Conservation (phyloP, 92 coral and sea anemone genomes). For the Phenganax stokvisi region DNA sequence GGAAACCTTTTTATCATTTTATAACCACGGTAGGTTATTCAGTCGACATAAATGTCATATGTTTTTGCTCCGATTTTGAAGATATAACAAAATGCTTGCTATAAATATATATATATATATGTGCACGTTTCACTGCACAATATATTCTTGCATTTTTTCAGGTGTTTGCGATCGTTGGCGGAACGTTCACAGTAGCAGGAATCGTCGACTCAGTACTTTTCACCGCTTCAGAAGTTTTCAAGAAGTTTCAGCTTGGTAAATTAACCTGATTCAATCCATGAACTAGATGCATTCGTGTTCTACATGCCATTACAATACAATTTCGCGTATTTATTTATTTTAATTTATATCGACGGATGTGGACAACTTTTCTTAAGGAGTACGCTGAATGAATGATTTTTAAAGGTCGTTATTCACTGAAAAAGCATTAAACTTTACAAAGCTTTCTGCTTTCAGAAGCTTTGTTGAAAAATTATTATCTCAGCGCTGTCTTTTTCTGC, state of each 20-base stretch:
- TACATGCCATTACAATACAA: background rate
- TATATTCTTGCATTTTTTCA: constrained; percentile 33
- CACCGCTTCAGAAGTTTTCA: constrained; percentile 82
- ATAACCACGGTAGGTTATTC: constrained; percentile 79
- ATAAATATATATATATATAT: too few species aligned
- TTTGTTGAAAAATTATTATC: too few species aligned
- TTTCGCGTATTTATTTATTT: background rate
- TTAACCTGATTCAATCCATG: constrained; percentile 51
- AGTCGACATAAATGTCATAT: background rate
- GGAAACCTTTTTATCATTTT: constrained; percentile 92
- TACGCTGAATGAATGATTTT: background rate
- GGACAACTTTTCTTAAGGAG: background rate
- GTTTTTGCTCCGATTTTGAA: too few species aligned
- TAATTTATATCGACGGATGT: background rate
- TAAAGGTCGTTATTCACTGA: too few species aligned
- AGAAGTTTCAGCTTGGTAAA: constrained; percentile 92
- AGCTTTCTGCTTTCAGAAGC: too few species aligned
- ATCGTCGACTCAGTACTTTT: constrained; percentile 87
- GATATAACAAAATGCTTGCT: too few species aligned
- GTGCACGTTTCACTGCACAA: background rate
- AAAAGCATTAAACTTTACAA: too few species aligned
- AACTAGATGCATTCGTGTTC: constrained; percentile 4
- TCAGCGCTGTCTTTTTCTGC: too few species aligned
- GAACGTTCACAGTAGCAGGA: constrained; percentile 96
- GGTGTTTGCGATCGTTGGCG: constrained; percentile 97